These are phyloP conservation scores for Crocodylus rhombifer DNA, from an alignment of 2,797 vertebrate genomes.

Conservation along the genomic window DNA sequence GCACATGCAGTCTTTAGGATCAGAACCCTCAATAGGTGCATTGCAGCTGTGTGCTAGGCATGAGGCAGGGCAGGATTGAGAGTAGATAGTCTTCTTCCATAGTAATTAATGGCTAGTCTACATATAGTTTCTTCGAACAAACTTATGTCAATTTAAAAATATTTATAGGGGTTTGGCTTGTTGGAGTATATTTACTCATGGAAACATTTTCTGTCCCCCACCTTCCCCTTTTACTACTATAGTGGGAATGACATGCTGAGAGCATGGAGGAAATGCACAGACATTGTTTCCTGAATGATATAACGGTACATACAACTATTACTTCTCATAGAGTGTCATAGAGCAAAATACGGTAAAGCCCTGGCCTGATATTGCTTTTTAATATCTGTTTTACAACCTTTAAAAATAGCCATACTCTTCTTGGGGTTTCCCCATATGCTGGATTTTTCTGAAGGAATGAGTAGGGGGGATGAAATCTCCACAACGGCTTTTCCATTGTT, in stretches of 20 bases:
- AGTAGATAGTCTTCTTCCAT: not conserved
- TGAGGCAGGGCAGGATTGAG: not conserved
- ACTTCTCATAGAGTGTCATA: not conserved
- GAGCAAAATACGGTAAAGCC: not conserved
- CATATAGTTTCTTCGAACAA: not conserved
- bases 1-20: not conserved
- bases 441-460: not conserved
- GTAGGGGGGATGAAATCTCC: not conserved
- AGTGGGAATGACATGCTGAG: not conserved
- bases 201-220: not conserved
- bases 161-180: not conserved
- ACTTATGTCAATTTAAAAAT: not conserved
- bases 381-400: not conserved
- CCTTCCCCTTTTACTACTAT: not conserved
- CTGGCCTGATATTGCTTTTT: not conserved
- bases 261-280: rapidly evolving
- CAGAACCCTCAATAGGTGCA: not conserved
- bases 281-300: not conserved
- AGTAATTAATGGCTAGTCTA: not conserved
- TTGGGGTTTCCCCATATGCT: not conserved
- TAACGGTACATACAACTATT: rapidly evolving
- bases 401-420: not conserved
- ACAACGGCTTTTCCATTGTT: rapidly evolving
- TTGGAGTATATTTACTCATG: not conserved
- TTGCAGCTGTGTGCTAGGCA: not conserved